Conservation (phyloP, 2,113 vertebrate genomes). For the Gobius niger region DNA sequence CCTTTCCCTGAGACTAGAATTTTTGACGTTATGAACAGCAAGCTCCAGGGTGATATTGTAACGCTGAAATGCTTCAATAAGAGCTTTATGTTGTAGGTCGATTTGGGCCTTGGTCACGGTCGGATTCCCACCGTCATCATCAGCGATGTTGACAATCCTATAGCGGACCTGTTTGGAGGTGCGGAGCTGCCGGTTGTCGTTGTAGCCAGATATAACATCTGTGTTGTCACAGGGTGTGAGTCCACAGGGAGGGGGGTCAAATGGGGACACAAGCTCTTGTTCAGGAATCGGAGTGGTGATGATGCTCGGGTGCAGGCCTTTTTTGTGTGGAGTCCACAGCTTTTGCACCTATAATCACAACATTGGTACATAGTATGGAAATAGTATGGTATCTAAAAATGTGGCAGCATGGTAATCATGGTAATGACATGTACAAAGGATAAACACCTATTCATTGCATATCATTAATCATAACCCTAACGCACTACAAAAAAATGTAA, state of each 20-base stretch:
- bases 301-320: constrained; percentile 75
- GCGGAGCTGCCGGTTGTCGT: constrained; percentile 83
- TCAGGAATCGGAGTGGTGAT: constrained; percentile 70
- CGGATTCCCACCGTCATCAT: constrained; percentile 79
- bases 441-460: no score
- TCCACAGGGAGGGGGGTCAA: constrained; percentile 84
- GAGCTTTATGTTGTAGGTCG: constrained; percentile 79
- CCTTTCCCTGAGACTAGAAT: constrained; percentile 84
- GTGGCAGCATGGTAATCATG: no score
- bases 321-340: constrained; percentile 81
- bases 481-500: no score
- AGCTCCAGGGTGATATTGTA: constrained; percentile 94
- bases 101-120: constrained; percentile 84
- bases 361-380: no score
- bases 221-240: constrained; percentile 88
- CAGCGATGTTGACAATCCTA: constrained; percentile 85
- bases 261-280: constrained; percentile 73
- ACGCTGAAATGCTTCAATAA: constrained; percentile 83
- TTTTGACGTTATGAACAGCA: constrained; percentile 76
- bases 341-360: constrained; percentile 65
- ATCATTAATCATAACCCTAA: no score
- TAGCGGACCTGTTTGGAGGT: constrained; percentile 83
- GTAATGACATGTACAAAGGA: no score
- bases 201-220: constrained; percentile 87
- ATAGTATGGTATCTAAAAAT: no score